phyloP scores from a whole-genome alignment of 2,797 vertebrate species.

The Morelia viridis region DNA sequence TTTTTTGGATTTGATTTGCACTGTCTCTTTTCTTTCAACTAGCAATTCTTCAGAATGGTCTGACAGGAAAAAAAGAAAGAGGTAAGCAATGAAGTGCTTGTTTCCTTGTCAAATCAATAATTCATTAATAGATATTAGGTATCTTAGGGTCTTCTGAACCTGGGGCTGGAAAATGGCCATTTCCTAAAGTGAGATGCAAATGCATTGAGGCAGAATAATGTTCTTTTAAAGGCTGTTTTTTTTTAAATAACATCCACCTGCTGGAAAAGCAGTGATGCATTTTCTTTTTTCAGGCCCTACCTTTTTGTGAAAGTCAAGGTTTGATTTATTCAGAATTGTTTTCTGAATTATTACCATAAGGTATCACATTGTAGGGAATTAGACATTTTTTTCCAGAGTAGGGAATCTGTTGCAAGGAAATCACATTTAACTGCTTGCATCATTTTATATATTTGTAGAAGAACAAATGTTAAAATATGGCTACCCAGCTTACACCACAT shows the following conservation, averaged over 20 bases:
- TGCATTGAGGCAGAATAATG: background rate
- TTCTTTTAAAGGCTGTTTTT: background rate
- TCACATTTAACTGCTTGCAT: background rate
- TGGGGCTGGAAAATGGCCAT: background rate
- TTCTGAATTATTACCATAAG: background rate
- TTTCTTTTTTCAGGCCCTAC: background rate
- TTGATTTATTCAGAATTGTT: background rate
- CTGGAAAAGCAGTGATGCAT: background rate
- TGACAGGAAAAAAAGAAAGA: slow-evolving; percentile 75
- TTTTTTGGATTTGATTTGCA: background rate
- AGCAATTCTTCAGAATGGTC: slow-evolving; percentile 79
- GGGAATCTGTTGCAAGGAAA: slow-evolving; percentile 17
- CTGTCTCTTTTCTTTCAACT: background rate
- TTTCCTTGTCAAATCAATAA: background rate
- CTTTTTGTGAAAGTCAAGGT: background rate
- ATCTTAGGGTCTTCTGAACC: background rate
- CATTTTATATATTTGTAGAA: slow-evolving; percentile 68
- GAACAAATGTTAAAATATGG: slow-evolving; percentile 74
- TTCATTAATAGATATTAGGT: background rate
- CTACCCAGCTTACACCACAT: slow-evolving; percentile 82
- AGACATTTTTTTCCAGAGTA: background rate
- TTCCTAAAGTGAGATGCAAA: background rate
- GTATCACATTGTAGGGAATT: background rate
- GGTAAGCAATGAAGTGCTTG: slow-evolving; percentile 59
- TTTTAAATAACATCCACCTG: background rate